phyloP scores from a whole-genome alignment of 2,888 invertebrate species.

The Acleris holmiana region DNA sequence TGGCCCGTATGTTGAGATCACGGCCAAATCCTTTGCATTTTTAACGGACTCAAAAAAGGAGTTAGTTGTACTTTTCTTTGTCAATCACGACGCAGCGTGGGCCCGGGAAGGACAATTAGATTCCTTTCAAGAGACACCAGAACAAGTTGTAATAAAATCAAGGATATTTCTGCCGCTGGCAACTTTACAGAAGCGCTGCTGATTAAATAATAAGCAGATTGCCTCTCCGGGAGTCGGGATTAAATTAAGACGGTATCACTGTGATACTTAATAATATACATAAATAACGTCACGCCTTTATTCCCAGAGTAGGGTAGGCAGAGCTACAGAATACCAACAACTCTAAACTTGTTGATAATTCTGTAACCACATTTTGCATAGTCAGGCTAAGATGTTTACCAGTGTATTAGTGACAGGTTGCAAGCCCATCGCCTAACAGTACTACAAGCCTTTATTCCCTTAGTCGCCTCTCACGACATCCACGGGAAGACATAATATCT shows the following conservation, averaged over 20 bases:
- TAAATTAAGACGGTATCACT: not conserved
- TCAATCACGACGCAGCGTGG: conserved; percentile 14
- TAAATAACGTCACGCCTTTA: no score
- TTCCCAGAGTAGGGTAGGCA: no score
- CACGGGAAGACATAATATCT: no score
- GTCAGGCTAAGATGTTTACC: no score
- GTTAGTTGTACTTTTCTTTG: conserved; percentile 7
- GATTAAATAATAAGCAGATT: conserved; percentile 9
- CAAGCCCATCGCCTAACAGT: no score
- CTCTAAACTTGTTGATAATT: no score
- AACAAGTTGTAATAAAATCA: conserved; percentile 20
- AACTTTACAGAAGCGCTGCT: not conserved
- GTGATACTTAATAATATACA: no score
- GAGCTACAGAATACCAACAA: no score
- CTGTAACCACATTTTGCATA: no score
- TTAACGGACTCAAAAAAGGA: conserved; percentile 16
- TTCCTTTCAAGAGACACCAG: conserved; percentile 10
- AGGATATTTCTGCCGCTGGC: not conserved
- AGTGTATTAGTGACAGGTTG: no score
- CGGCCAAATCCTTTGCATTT: conserved; percentile 6
- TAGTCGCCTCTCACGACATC: no score
- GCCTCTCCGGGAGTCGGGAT: not conserved
- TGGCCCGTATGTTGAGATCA: not conserved
- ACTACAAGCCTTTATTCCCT: no score
- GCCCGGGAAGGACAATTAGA: conserved; percentile 2